A percentile compares a stretch with the other conserved stretches of the same genome.
phyloP scores from a whole-genome alignment of 2,797 vertebrate genomes.

The Graptemys geographica region DNA sequence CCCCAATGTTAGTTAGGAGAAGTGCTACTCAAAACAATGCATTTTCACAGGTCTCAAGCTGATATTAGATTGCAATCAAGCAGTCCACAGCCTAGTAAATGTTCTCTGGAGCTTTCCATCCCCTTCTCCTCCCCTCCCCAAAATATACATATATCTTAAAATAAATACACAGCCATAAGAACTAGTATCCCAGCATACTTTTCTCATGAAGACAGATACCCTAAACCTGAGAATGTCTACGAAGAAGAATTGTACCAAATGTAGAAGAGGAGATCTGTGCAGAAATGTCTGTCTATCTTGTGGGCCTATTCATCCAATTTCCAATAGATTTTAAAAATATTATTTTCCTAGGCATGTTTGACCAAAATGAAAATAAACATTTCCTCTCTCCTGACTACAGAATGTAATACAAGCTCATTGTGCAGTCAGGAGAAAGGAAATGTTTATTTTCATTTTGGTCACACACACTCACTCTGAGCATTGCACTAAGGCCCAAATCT shows the following conservation, averaged over 20 bases:
- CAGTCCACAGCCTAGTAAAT: not conserved
- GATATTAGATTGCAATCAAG: not conserved
- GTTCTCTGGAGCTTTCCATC: not conserved
- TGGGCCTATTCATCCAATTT: fast-evolving
- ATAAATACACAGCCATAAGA: not conserved
- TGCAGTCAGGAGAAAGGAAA: not conserved
- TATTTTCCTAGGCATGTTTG: not conserved
- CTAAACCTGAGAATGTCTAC: not conserved
- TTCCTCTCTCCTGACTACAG: not conserved
- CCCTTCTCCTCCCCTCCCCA: too few relatives aligned
- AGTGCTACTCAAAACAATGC: not conserved
- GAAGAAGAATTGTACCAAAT: not conserved
- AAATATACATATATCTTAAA: not conserved
- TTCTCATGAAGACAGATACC: not conserved
- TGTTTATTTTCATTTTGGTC: not conserved
- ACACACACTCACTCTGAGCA: too few relatives aligned
- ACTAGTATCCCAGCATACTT: not conserved
- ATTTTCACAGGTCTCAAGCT: not conserved
- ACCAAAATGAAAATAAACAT: not conserved
- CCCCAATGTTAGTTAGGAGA: not conserved
- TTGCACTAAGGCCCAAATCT: not conserved
- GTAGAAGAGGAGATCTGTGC: not conserved
- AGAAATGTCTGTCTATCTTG: not conserved
- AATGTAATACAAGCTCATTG: not conserved
- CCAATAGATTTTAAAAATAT: not conserved